Evolutionary conservation across 2,113 vertebrate genomes (phyloP), one percentile per base, ranked within the genome.

Genomic region (Trachemys scripta): DNA sequence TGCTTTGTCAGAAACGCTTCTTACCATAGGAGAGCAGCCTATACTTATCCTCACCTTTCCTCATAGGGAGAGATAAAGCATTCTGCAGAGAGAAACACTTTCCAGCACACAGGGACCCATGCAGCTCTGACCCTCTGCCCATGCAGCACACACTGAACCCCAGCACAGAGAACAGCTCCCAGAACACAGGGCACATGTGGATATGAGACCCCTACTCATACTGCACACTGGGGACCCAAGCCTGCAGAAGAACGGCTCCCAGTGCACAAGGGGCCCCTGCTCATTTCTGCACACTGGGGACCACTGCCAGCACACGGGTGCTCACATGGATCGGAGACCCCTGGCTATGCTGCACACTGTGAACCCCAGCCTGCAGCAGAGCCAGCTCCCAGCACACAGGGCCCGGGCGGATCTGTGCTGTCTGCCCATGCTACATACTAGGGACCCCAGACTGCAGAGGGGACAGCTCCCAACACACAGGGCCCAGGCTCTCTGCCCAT

Each of bases 391-490:
- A 31, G 27, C 4, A 29, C 3, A 35, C 6, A 6, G 0, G 11
- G 31, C 19, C 27, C 27, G 4, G 0, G 1, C 1, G 16, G 3
- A 11, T 53, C n/a, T 31, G 29, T 5, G 29, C 29, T 14, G 29
- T 3, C 57, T 29, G 57, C 27, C 5, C 57, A 13, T 3, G 12
- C 57, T 29, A 31, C 57, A 31, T 19, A 17, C 72, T 1, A 12
- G 24, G 10, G 5, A 42, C 17, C 69, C 45, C 22, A 27, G 50
- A 11, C 2, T 20, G 8, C 80, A 27, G 2, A 0, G 6, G 2
- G 16, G 10, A 14, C 0, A 47, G 2, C 12, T 38, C 49, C 1
- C 2, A 27, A 16, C 10, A 29, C 3, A 25, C 6, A 6, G 0
- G 11, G 24, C 17, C 25, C 27, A 4, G 0, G 54, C 54, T 51